Percentiles rank a stretch among this genome's conserved stretches.
Evolutionary conservation across 2,888 invertebrate genomes (phyloP).

Genomic region (Phlogophora meticulosa): DNA sequence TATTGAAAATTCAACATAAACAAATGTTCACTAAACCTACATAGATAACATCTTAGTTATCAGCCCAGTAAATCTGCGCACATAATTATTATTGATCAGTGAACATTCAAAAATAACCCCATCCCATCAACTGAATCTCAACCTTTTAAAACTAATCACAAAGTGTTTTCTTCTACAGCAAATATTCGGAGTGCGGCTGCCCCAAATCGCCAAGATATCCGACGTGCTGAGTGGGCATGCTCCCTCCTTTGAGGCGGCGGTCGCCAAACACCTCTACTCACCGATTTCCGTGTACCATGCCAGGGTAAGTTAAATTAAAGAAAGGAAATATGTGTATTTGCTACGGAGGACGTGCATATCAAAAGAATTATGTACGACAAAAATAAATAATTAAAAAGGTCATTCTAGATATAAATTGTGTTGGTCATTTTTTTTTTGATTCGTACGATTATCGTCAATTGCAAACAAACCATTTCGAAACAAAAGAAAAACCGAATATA

Average conservation of each 20-base stretch:
- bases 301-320: slow-evolving; percentile 75
- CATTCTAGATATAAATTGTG: no score
- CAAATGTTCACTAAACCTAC: background rate
- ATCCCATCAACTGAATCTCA: background rate
- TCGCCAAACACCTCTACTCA: slow-evolving; percentile 82
- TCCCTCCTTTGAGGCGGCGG: slow-evolving; percentile 78
- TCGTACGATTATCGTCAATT: no score
- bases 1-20: background rate
- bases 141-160: slow-evolving; percentile 10
- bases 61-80: slow-evolving; percentile 18
- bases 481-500: no score
- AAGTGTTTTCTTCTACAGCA: slow-evolving; percentile 49
- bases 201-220: slow-evolving; percentile 82
- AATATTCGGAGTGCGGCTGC: slow-evolving; percentile 63
- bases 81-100: slow-evolving; percentile 41
- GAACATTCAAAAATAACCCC: slow-evolving; percentile 18
- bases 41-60: background rate
- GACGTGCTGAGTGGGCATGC: slow-evolving; percentile 83
- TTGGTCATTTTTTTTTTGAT: no score
- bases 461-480: no score
- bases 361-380: no score
- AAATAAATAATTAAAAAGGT: no score
- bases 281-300: slow-evolving; percentile 82
- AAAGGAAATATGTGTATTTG: no score
- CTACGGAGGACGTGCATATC: no score